phyloP scores from a whole-genome alignment of 2,888 invertebrate genomes.

The Mesorhabditis spiculigera region DNA sequence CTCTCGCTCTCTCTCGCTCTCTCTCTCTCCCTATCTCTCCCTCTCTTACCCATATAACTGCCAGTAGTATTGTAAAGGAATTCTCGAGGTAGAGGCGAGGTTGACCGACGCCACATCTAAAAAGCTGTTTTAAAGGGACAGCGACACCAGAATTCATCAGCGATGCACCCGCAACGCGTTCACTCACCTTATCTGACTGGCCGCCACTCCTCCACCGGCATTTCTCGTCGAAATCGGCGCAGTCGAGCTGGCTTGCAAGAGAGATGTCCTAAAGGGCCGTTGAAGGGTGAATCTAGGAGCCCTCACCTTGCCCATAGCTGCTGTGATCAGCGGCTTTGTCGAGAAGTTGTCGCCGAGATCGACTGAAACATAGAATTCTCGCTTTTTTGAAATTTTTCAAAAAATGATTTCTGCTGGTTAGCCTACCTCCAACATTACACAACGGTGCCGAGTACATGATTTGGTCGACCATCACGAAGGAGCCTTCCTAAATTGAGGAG shows the following conservation, averaged over 20 bases:
- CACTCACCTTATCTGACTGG: conserved; percentile 27
- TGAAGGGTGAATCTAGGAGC: too few relatives aligned
- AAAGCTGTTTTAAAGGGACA: conserved; percentile 9
- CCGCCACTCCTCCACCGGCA: conserved; percentile 55
- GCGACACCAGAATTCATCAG: background rate
- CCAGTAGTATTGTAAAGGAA: conserved; percentile 52
- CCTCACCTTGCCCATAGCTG: conserved; percentile 37
- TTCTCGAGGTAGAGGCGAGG: conserved; percentile 30
- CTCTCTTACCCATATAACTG: conserved; percentile 26
- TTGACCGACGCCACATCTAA: conserved; percentile 45
- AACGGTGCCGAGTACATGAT: conserved; percentile 52
- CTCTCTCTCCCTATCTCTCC: too few relatives aligned
- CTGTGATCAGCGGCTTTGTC: conserved; percentile 39
- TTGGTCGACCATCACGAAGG: conserved; percentile 56
- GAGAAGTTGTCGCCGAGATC: conserved; percentile 51
- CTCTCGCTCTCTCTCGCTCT: too few relatives aligned
- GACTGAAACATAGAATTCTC: conserved; percentile 32
- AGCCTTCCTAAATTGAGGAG: conserved; percentile 32
- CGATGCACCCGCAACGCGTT: background rate
- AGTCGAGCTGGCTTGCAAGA: conserved; percentile 36
- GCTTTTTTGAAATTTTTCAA: conserved; percentile 7
- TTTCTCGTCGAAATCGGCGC: conserved; percentile 44
- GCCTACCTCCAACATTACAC: conserved; percentile 51
- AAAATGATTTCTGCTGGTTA: background rate
- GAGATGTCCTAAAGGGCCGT: conserved; percentile 19